Evolutionary conservation across 2,888 invertebrate genomes (phyloP).

Genomic region (Mimachlamys varia): DNA sequence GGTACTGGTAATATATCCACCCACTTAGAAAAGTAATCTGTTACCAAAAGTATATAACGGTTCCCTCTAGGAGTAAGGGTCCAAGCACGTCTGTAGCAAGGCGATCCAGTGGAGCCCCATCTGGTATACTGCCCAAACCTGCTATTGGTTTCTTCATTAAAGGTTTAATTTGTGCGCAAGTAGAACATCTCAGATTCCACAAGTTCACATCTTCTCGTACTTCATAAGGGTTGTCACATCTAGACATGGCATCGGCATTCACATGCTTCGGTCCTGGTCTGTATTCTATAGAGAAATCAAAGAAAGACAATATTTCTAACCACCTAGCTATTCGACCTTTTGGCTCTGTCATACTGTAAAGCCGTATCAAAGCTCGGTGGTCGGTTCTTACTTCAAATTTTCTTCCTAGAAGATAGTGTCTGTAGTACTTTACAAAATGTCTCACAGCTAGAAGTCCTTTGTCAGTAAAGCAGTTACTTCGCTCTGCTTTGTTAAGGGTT

Average conservation of each 20-base stretch:
- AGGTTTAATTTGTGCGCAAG: constrained; percentile 48
- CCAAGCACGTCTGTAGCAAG: constrained; percentile 48
- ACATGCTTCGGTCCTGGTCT: no score
- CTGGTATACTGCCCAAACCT: constrained; percentile 39
- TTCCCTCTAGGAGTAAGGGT: constrained; percentile 45
- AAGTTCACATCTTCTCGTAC: constrained; percentile 45
- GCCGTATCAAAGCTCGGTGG: constrained; percentile 51
- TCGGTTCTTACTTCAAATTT: constrained; percentile 49
- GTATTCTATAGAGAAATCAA: no score
- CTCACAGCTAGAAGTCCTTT: constrained; percentile 49
- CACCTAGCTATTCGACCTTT: no score
- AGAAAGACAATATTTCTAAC: no score
- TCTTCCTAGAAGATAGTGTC: constrained; percentile 50
- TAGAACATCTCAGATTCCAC: constrained; percentile 26
- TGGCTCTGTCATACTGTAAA: constrained; percentile 56
- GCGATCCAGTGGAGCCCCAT: constrained; percentile 47
- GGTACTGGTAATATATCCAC: constrained; percentile 43
- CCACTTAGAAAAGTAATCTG: constrained; percentile 49
- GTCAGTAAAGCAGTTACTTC: constrained; percentile 52
- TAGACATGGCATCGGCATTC: no score
- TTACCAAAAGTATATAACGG: constrained; percentile 42
- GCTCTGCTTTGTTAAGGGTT: constrained; percentile 51
- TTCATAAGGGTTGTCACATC: no score
- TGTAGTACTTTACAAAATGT: constrained; percentile 48
- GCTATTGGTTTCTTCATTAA: constrained; percentile 46